These are phyloP conservation scores for Petrolisthes cinctipes DNA, from an alignment of 2,888 invertebrate species.

Conservation along the genomic window DNA sequence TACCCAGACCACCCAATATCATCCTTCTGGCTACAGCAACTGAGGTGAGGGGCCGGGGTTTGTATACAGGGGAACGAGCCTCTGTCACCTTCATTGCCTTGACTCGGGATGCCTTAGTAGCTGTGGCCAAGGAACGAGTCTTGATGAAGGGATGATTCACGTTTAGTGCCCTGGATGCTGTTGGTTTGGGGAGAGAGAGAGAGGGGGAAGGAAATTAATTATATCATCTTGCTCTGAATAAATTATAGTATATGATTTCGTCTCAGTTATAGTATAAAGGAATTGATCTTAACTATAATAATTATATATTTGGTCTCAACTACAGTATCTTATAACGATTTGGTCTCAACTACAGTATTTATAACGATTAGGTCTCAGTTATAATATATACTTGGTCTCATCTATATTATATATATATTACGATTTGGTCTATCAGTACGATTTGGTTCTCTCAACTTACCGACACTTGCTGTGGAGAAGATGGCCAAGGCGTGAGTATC, in stretches of 20 bases:
- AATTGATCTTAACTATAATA: too few relatives aligned
- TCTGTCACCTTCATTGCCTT: slow-evolving; percentile 80
- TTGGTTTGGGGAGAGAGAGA: neutral
- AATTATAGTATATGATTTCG: too few relatives aligned
- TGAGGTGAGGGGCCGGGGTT: slow-evolving; percentile 86
- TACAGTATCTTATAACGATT: too few relatives aligned
- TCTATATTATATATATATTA: neutral
- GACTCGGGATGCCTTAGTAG: slow-evolving; percentile 80
- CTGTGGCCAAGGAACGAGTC: slow-evolving; percentile 82
- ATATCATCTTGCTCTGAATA: too few relatives aligned
- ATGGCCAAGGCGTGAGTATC: slow-evolving; percentile 90
- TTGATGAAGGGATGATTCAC: slow-evolving; percentile 81
- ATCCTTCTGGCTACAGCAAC: slow-evolving; percentile 85
- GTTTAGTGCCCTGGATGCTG: slow-evolving; percentile 85
- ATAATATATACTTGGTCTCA: too few relatives aligned
- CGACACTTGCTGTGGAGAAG: slow-evolving; percentile 84
- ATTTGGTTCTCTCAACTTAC: slow-evolving; percentile 72
- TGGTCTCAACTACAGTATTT: too few relatives aligned
- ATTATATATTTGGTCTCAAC: too few relatives aligned
- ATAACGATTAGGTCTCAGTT: too few relatives aligned
- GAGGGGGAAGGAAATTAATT: too few relatives aligned
- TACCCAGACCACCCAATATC: slow-evolving; percentile 85
- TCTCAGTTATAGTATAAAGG: too few relatives aligned
- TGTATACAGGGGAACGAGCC: slow-evolving; percentile 70
- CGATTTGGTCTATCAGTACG: slow-evolving; percentile 65